phyloP scores from a whole-genome alignment of 2,113 vertebrate genomes.

The Andinoacara biseriatus region DNA sequence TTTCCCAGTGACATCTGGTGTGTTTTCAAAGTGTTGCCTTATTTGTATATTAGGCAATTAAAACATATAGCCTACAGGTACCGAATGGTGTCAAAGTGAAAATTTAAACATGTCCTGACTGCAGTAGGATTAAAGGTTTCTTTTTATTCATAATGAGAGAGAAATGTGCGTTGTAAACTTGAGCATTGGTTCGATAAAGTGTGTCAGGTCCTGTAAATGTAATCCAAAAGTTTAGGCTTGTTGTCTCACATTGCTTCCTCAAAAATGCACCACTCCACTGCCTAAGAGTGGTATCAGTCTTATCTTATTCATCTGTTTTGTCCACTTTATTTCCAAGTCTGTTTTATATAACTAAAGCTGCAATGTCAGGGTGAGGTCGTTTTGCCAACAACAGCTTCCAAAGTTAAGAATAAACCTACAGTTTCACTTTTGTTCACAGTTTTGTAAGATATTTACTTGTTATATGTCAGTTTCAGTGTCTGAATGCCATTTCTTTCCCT shows the following conservation, averaged over 20 bases:
- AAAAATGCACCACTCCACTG: not conserved
- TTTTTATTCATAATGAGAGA: not conserved
- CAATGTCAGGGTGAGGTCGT: not conserved
- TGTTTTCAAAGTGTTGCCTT: no score
- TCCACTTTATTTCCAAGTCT: no score
- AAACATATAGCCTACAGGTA: not conserved
- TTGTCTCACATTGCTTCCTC: not conserved
- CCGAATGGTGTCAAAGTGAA: not conserved
- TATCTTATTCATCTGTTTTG: not conserved
- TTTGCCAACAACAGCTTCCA: not conserved
- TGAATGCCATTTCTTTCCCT: not conserved
- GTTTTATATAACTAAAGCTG: not conserved
- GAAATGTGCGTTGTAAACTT: not conserved
- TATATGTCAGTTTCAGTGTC: slow-evolving; percentile 1
- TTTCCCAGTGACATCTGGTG: no score
- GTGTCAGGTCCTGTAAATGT: not conserved
- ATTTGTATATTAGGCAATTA: not conserved
- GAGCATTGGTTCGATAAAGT: not conserved
- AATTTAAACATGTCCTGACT: accelerated
- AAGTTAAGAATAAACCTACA: not conserved
- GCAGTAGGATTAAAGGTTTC: not conserved
- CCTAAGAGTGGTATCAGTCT: not conserved
- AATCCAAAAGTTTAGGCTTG: no score
- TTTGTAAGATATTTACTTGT: not conserved
- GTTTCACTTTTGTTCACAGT: not conserved